Evolutionary conservation across 2,113 vertebrate genomes (phyloP), one percentile per base, ranked within the genome.

Genomic region (Labrus mixtus): DNA sequence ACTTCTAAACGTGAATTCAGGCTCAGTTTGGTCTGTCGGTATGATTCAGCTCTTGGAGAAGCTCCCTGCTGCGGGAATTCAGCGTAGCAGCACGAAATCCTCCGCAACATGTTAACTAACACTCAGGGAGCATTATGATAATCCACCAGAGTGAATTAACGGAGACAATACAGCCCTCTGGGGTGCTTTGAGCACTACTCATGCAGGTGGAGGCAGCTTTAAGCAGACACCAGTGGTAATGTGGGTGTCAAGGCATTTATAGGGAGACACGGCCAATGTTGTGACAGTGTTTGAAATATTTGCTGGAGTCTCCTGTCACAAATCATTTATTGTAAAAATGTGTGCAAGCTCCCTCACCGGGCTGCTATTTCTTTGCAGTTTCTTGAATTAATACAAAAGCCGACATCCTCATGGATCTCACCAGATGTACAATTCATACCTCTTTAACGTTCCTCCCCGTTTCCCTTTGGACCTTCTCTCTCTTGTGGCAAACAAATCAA

Each of bases 51-150:
- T 60, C 66, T 45, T 0, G 64, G 76, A 25, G 29, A 45, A 4
- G 36, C 68, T 61, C 56, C 65, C 73, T 25, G 60, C 64, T 54
- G 79, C 11, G 22, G 59, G 36, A 73, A 45, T 70, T 63, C 56
- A 50, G 15, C 11, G 10, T 57, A 73, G 65, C 80, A 76, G 87
- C 76, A n/a, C 41, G 65, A 70, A 73, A 76, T 72, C 63, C 66
- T 63, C 16, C 43, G 78, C 82, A 82, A 74, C 76, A 68, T 72
- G 76, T 86, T 79, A 81, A 84, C 70, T 66, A 80, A 84, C 78
- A 65, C 68, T 77, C 12, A 0, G 63, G 84, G 58, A 76, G 74
- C 63, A 41, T 79, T 78, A 75, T 68, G 68, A 58, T 78, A 77
- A 87, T 57, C 41, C 69, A 37, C 62, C 45, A 20, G 72, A 50